Evolutionary conservation across 2,113 vertebrate species (phyloP).

Genomic region (Corvus hawaiiensis): DNA sequence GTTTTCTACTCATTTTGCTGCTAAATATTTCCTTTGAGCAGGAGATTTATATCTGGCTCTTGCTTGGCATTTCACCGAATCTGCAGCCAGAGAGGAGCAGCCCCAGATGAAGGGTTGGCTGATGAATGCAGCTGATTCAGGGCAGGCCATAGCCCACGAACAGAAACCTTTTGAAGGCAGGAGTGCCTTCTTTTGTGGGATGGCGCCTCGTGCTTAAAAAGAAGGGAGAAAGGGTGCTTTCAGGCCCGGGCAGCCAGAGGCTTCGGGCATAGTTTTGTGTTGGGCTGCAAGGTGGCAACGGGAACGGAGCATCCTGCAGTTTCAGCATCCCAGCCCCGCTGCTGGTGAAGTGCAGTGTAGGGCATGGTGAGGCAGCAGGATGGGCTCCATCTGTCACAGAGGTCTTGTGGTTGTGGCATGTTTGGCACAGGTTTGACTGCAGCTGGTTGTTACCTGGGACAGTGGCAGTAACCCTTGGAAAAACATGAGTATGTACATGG

Average conservation of each 20-base stretch:
- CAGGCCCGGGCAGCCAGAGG: not conserved
- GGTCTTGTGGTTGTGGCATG: accelerated
- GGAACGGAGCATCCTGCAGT: accelerated
- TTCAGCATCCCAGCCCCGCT: accelerated
- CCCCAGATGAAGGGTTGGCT: not conserved
- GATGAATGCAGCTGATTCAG: constrained; percentile 28
- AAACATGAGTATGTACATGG: not conserved
- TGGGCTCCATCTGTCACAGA: accelerated
- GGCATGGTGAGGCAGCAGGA: accelerated
- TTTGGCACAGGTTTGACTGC: not conserved
- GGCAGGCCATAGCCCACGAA: not conserved
- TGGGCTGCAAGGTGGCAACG: not conserved
- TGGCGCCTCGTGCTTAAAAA: not conserved
- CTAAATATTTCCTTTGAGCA: constrained; percentile 18
- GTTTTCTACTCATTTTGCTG: not conserved
- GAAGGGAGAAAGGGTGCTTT: not conserved
- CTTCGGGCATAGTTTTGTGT: accelerated
- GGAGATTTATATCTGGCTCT: constrained; percentile 28
- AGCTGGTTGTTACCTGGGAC: not conserved
- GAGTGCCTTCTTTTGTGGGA: not conserved
- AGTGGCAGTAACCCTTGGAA: not conserved
- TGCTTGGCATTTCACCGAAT: not conserved
- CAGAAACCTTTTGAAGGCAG: not conserved
- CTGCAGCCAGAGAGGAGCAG: not conserved
- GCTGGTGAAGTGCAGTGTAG: accelerated